Conservation (phyloP, 2,888 invertebrate genomes). For the Hartigia nigra region DNA sequence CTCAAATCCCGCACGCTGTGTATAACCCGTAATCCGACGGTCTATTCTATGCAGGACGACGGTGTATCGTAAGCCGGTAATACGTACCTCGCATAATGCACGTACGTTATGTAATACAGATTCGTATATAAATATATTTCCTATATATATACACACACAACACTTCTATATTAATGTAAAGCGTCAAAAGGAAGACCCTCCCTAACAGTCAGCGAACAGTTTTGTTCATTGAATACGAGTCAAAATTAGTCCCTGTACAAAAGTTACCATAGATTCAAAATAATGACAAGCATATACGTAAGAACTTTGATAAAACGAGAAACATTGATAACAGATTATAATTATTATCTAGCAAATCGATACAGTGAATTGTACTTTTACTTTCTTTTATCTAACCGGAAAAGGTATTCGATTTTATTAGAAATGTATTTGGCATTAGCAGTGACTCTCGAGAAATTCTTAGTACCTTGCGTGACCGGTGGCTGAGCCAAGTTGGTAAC, state of each 20-base stretch:
- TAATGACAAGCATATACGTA: background rate
- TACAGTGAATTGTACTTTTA: background rate
- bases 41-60: conserved; percentile 38
- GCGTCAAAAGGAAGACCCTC: conserved; percentile 57
- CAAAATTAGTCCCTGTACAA: background rate
- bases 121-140: background rate
- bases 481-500: background rate
- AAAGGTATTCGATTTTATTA: background rate
- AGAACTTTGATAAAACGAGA: too few species aligned
- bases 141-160: conserved; percentile 28
- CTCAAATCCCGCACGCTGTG: conserved; percentile 48
- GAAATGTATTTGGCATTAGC: background rate
- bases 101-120: background rate
- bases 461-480: background rate
- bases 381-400: background rate
- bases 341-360: background rate
- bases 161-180: conserved; percentile 16
- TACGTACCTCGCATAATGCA: conserved; percentile 30
- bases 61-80: conserved; percentile 40
- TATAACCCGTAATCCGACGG: conserved; percentile 51
- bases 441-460: background rate
- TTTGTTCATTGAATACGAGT: background rate
- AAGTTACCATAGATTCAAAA: background rate
- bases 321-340: background rate
- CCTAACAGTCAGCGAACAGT: background rate